Evolutionary conservation across 2,888 invertebrate genomes (phyloP), one percentile per base, ranked within the genome.

Genomic region (Hipparchia semele): DNA sequence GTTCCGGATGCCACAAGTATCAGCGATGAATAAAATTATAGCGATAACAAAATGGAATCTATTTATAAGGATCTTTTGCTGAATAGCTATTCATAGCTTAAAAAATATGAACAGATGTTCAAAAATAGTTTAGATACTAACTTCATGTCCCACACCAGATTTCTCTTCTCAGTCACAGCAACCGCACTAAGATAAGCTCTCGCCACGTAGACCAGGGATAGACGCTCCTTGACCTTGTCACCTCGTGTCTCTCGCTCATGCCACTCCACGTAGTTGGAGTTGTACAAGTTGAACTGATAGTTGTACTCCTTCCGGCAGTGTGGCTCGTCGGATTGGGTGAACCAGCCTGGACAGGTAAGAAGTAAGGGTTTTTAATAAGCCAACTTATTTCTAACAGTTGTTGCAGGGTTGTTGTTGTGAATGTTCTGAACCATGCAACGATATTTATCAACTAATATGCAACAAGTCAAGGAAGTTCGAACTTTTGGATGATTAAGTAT

Each of bases 101-200:
- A 23, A 23, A 0, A 1, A 23, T 23, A 23, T 1, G 23, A 23
- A 23, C 23, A 23, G 23, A 23, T 23, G 23, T 23, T 23, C 23
- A 23, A 23, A 23, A 23, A 23, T 23, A 23, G 23, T 23, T 23
- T 23, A 23, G 23, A 54, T 66, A 73, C 74, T 33, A 46, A 94
- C 94, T 94, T 95, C 86, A 97, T 96, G 83, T 97, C 97, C 94
- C 98, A 98, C 39, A 97, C 96, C 82, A 98, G 91, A 88, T 98
- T 98, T 80, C 98, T 95, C 82, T 98, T 96, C 86, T 98, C 98
- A 0, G 98, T 98, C 49, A 98, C 97, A 85, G 96, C 96, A 70
- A 98, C 95, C 65, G 97, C 97, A 69, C 97, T 96, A 78, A 96
- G 92, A 86, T 97, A 98, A 6, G 97, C 96, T 84, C 96, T 95